These are phyloP conservation scores for Tychaedon coryphoeus DNA, from an alignment of 2,113 vertebrate species.

Conservation along the genomic window DNA sequence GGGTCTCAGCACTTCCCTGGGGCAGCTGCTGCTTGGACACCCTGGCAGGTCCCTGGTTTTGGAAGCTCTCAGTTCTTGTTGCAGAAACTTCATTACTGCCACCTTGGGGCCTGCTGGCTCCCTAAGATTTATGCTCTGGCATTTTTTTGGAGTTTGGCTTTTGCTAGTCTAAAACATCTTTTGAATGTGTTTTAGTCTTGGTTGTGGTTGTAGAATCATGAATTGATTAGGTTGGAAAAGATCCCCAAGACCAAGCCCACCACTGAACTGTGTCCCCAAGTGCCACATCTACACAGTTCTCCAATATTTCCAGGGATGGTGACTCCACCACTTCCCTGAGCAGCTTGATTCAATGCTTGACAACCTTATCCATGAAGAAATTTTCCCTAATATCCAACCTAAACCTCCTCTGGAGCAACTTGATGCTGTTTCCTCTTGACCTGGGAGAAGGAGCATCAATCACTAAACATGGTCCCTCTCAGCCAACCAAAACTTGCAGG, in stretches of 20 bases:
- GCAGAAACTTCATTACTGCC: not conserved
- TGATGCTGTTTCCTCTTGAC: not conserved
- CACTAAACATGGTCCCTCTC: not conserved
- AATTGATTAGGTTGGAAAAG: not conserved
- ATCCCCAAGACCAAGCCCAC: not conserved
- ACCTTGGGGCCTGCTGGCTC: not conserved
- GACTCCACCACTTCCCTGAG: not conserved
- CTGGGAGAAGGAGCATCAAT: not conserved
- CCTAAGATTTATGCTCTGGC: not conserved
- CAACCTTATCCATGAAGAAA: not conserved
- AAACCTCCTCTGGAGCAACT: not conserved
- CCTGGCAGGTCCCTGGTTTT: not conserved
- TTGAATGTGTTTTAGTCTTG: not conserved
- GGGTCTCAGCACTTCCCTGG: not conserved
- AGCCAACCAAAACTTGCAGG: not conserved
- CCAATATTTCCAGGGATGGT: not conserved
- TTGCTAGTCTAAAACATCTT: not conserved
- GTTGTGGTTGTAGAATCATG: not conserved
- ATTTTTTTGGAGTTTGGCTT: not conserved
- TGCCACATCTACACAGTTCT: not conserved
- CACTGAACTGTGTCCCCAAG: rapidly evolving
- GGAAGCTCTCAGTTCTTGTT: not conserved
- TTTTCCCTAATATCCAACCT: not conserved
- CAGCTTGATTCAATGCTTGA: not conserved
- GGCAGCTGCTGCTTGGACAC: not conserved